phyloP scores from a whole-genome alignment of 2,797 vertebrate genomes.

The Agapornis canus region DNA sequence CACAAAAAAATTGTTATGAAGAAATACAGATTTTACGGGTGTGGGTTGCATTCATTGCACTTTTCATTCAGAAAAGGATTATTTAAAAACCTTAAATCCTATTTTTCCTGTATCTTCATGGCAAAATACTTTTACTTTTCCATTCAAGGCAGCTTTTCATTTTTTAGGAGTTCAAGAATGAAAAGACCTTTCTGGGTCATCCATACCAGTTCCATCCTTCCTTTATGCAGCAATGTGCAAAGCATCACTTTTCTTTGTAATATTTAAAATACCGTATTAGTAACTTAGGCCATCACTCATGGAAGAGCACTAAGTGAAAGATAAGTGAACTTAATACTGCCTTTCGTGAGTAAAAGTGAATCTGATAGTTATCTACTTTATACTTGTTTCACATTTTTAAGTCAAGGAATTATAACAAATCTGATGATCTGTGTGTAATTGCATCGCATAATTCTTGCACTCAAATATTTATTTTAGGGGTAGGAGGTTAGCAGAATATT shows the following conservation, averaged over 20 bases:
- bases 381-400: background rate
- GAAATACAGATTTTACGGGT: background rate
- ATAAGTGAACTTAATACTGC: background rate
- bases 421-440: background rate
- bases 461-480: background rate
- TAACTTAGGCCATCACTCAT: background rate
- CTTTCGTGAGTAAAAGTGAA: constrained; percentile 8
- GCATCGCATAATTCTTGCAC: background rate
- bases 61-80: background rate
- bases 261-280: background rate
- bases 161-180: background rate
- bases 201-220: background rate
- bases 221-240: background rate
- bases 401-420: background rate
- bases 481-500: constrained; percentile 3
- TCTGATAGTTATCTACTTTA: background rate
- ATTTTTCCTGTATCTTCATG: background rate
- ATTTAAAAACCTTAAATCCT: background rate
- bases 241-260: background rate
- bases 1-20: background rate
- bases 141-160: background rate
- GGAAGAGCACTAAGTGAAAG: background rate
- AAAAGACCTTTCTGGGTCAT: constrained; percentile 4
- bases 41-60: background rate
- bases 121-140: background rate